phyloP scores from a whole-genome alignment of 2,888 invertebrate species.

The Erpobdella octoculata region DNA sequence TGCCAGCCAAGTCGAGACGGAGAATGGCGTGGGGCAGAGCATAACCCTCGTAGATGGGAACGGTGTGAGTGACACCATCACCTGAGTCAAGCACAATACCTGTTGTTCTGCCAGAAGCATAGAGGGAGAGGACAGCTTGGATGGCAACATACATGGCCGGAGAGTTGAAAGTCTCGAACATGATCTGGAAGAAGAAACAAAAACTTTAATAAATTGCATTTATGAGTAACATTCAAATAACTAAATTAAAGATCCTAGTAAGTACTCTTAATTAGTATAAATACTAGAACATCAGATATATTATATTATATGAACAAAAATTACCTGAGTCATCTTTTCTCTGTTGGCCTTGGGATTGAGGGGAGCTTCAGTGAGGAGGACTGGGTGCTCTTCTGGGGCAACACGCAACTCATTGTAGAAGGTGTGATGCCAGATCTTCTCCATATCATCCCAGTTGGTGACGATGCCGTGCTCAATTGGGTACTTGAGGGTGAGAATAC shows the following conservation, averaged over 20 bases:
- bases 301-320: background rate
- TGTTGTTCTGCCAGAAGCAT: conserved; percentile 65
- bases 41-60: conserved; percentile 88
- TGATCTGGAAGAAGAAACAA: conserved; percentile 30
- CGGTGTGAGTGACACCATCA: conserved; percentile 72
- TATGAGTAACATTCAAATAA: background rate
- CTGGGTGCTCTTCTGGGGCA: conserved; percentile 87
- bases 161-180: conserved; percentile 39
- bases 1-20: conserved; percentile 57
- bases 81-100: conserved; percentile 44
- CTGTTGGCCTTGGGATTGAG: conserved; percentile 52
- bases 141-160: conserved; percentile 44
- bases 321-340: conserved; percentile 39
- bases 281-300: background rate
- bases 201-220: background rate
- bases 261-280: background rate
- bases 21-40: conserved; percentile 91
- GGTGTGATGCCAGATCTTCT: conserved; percentile 97
- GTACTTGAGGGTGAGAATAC: conserved; percentile 46
- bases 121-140: conserved; percentile 43
- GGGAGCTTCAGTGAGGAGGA: conserved; percentile 86
- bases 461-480: conserved; percentile 47
- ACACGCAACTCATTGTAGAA: conserved; percentile 89
- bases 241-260: background rate
- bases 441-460: conserved; percentile 59